Base-by-base conservation (phyloP, 2,888 invertebrate genomes). In the Teleiodes luculella region DNA sequence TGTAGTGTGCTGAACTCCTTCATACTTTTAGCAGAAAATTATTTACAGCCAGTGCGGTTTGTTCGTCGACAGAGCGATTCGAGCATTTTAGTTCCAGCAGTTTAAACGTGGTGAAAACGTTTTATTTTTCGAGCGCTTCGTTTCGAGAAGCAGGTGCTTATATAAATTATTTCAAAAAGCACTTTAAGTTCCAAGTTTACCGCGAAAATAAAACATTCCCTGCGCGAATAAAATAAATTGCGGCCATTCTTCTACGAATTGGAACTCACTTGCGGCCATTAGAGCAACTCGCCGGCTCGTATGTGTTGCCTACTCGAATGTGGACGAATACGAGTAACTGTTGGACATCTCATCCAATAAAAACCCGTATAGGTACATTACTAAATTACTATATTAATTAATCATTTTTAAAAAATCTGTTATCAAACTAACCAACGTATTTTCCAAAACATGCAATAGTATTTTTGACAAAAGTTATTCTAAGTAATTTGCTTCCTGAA, bases 171-270 rank as follows among this genome's bases (percentile, higher is more conserved):
- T 31, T 33, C 18, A 48, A 48, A 35, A 48, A 48, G 47, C 31
- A 48, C 47, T 48, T 48, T 48, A 48, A 33, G 48, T 35, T 33
- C 48, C 20, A 48, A 48, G 48, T 33, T 48, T 48, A 35, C 33
- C 50, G 14, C 28, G 28, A 24, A 28, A 52, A 33, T 41, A 43
- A 52, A 52, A 43, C 33, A 43, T 45, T 46, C 24, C 45, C 47
- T 53, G 53, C 55, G 56, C 48, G 53, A 59, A 54, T 50, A 57
- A 59, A 63, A 62, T 61, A 62, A 61, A 61, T 61, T 60, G 59
- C 52, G 43, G 37, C 39, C 39, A 48, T 57, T 56, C 54, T 59
- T 58, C 56, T 51, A 59, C 51, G 53, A 47, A 59, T 58, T 57
- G 58, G 57, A 53, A 50, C 53, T 49, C 37, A 56, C 49, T 57